Evolutionary conservation across 2,113 vertebrate species (phyloP).

Genomic region (Buteo buteo): DNA sequence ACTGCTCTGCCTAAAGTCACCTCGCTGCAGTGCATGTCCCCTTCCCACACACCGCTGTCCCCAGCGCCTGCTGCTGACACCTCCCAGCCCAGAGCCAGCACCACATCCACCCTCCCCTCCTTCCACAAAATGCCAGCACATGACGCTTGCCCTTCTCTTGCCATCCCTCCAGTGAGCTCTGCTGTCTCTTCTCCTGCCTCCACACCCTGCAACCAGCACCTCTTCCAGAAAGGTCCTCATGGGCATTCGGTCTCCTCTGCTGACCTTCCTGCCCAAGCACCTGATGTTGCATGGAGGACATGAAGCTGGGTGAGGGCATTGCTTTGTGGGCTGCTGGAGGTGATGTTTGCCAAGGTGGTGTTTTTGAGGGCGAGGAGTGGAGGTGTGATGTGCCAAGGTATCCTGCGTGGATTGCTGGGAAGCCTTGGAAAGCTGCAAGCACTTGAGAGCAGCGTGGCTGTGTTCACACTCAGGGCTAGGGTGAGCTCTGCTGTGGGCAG

Average conservation of each 20-base stretch:
- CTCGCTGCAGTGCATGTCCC: rapidly evolving
- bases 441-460: rapidly evolving
- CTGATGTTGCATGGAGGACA: rapidly evolving
- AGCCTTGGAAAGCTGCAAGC: neutral
- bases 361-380: neutral
- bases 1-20: neutral
- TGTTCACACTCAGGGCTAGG: neutral
- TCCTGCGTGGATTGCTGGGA: neutral
- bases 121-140: rapidly evolving
- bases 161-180: neutral
- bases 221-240: neutral
- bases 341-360: neutral
- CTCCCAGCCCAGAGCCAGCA: neutral
- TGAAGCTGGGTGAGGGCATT: neutral
- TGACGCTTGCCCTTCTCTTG: neutral
- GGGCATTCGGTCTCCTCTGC: neutral
- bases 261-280: neutral
- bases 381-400: neutral
- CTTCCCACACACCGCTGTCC: neutral
- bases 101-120: neutral
- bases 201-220: neutral
- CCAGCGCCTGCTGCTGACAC: rapidly evolving
- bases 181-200: neutral
- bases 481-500: neutral
- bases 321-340: neutral